Evolutionary conservation across 2,113 vertebrate species (phyloP).

Genomic region (Uropsilus gracilis): DNA sequence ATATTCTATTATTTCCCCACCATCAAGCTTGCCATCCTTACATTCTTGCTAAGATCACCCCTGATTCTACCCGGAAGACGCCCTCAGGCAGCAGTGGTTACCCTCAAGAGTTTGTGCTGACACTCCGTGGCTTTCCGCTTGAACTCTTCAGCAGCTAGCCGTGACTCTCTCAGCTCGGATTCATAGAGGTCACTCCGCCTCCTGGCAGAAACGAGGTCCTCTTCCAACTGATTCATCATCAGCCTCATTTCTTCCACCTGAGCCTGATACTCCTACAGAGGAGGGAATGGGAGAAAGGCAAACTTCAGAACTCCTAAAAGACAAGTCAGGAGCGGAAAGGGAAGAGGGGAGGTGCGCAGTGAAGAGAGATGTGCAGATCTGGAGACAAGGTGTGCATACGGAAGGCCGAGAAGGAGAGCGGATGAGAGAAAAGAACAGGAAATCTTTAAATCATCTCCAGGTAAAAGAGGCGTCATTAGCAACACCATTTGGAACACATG

Average conservation of each 20-base stretch:
- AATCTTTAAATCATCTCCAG: neutral
- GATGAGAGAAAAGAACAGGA: neutral
- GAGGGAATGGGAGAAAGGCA: conserved; percentile 46
- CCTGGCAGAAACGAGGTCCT: conserved; percentile 97
- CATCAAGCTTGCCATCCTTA: neutral
- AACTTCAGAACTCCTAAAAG: neutral
- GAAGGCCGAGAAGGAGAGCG: neutral
- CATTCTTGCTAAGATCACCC: neutral
- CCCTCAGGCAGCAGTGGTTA: conserved; percentile 75
- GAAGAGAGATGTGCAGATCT: conserved; percentile 31
- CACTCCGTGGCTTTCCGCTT: conserved; percentile 96
- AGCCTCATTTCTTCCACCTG: conserved; percentile 98
- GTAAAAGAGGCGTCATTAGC: neutral
- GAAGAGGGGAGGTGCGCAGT: neutral
- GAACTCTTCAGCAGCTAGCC: conserved; percentile 94
- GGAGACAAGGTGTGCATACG: neutral
- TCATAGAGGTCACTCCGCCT: conserved; percentile 98
- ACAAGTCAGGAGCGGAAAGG: neutral
- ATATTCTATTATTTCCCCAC: neutral
- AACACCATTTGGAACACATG: neutral
- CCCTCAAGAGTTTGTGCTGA: conserved; percentile 97
- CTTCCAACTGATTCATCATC: conserved; percentile 97
- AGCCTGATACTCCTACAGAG: conserved; percentile 95
- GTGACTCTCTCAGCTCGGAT: conserved; percentile 95
- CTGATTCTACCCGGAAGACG: neutral